Evolutionary conservation across 64 coral and sea anemone genomes (phyloP), one percentile per base, ranked within the genome.

Genomic region (Exaiptasia diaphana): DNA sequence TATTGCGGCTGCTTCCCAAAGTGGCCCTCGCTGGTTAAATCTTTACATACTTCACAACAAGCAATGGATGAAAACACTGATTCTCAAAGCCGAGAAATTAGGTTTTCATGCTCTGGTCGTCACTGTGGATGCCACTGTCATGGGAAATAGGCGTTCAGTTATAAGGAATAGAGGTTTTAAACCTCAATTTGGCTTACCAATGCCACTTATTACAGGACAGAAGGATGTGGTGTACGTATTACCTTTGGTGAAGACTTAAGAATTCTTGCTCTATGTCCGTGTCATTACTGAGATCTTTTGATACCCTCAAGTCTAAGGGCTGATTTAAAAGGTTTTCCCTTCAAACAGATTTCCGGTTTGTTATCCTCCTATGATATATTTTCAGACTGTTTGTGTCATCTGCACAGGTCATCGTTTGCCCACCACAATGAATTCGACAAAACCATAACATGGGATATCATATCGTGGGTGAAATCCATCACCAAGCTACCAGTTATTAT

Each of bases 31-130:
- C 50, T 94, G 91, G 91, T 84, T 72, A 46, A 73, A 84, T 9
- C 3, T 83, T 5, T 94, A 83, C 54, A 13, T 81, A 27, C 50
- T 88, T 1, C 41, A 64, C 27, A 30, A 88, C 13, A 53, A 36
- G 4, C 44, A 94, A 50, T 6, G 28, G 21, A 83, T 24, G 8
- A 61, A 54, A 28, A 42, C 11, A 3, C 31, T 88, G n/a, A 58
- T 94, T 21, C 3, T 46, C 17, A 62, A 63, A 35, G 91, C 73
- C 63, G 91, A 94, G 53, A 50, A 77, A 9, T 64, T 27, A 35
- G 91, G 91, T 5, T 94, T 65, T 18, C 83, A 89, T 72, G 91
- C 91, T n/a, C 40, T 93, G 43, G 85, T 84, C 1, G 0, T 94
- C 3, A 79, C 86, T 45, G 85, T 93, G 12, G 91, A 93, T 88